phyloP scores from a whole-genome alignment of 2,113 vertebrate genomes.

The Megatriorchis doriae region DNA sequence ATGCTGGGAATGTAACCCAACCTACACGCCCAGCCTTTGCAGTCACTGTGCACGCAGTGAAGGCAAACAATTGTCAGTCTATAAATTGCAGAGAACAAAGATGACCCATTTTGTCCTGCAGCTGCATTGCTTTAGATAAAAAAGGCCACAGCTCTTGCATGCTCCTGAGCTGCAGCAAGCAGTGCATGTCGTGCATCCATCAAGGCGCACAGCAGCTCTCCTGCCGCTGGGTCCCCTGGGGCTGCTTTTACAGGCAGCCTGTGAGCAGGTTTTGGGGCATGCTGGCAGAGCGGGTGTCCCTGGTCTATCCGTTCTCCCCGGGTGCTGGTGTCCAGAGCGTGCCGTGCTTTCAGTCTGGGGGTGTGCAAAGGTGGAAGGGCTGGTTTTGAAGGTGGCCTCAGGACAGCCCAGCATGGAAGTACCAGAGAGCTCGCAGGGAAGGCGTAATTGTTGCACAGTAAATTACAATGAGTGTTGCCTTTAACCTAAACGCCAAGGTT shows the following conservation, averaged over 20 bases:
- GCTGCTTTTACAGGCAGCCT: no score
- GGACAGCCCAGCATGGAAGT: background rate
- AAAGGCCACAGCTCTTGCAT: no score
- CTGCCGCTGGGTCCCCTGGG: accelerated
- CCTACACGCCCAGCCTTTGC: background rate
- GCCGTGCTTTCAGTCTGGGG: background rate
- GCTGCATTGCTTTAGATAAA: background rate
- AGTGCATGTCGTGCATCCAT: accelerated
- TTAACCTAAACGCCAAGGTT: background rate
- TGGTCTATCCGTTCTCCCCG: accelerated
- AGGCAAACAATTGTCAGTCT: background rate
- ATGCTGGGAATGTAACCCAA: background rate
- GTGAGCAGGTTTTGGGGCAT: background rate
- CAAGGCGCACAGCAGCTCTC: no score
- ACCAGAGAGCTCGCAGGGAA: background rate
- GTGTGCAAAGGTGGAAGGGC: no score
- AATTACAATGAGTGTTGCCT: background rate
- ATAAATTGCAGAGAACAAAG: background rate
- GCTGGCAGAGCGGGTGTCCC: background rate
- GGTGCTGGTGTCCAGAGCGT: background rate
- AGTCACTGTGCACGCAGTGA: accelerated
- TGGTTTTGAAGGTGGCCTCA: background rate
- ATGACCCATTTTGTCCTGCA: background rate
- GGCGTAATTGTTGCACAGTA: background rate
- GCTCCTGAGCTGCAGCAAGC: background rate